Evolutionary conservation across 2,113 vertebrate species (phyloP).

Genomic region (Psammodynastes pulverulentus): DNA sequence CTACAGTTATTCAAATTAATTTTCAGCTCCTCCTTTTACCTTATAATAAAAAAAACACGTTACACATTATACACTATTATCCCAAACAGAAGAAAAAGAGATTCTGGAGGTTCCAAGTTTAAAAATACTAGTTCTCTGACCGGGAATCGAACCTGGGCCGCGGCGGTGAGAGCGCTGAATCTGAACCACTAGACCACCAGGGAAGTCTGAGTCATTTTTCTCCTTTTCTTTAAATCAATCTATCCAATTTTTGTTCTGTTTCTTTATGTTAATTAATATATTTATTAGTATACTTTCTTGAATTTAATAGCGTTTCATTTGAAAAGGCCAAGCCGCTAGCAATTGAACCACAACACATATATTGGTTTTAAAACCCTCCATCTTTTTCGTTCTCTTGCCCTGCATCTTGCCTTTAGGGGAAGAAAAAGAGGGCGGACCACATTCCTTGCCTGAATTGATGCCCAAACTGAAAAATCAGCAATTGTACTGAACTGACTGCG

Average conservation of each 20-base stretch:
- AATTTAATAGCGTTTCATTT: background rate
- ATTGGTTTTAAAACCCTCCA: background rate
- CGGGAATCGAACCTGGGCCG: background rate
- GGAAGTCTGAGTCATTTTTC: rapidly evolving
- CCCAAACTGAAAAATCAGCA: background rate
- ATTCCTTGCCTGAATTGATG: background rate
- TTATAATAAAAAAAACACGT: background rate
- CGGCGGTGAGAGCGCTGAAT: background rate
- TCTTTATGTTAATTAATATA: rapidly evolving
- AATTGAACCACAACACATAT: background rate
- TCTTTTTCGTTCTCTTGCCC: background rate
- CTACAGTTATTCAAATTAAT: background rate
- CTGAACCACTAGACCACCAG: slow-evolving; percentile 30
- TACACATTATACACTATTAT: background rate
- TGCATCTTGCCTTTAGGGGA: background rate
- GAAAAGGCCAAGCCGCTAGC: background rate
- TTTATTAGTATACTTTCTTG: background rate
- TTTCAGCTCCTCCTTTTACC: background rate
- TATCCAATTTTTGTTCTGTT: no score
- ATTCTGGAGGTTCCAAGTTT: background rate
- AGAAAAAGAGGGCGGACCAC: rapidly evolving
- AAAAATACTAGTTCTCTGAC: background rate
- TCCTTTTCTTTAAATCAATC: rapidly evolving
- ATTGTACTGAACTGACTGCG: background rate
- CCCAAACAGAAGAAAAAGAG: background rate